Evolutionary conservation across 2,888 invertebrate species (phyloP), one percentile per base, ranked within the genome.

Genomic region (Harpalus rufipes): DNA sequence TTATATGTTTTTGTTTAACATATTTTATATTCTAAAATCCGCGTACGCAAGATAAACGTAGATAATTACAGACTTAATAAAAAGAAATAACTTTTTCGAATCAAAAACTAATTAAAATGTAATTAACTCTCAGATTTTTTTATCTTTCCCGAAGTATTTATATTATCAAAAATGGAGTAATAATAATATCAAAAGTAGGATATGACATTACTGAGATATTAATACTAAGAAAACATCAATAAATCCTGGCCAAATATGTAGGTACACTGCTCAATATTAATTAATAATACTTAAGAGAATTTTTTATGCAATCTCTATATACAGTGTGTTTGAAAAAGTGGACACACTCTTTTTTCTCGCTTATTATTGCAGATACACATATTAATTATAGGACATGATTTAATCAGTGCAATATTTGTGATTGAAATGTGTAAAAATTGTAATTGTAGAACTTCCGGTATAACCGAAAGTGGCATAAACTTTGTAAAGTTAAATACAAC

Each of bases 21-120:
- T 21, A 63, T 63, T 63, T 51, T 59, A 18, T 59, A 59, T 59
- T 51, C 12, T 51, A 8, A 51, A 51, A 51, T 12, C 10, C 44
- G 10, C 10, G 44, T 25, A 21, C 12, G 5, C 5, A 10, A 25
- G 63, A 63, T 63, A 10, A 51, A 63, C 0, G 25, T 21, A 25
- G 25, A 63, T 63, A 63, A 63, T 61, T 61, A 61, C 6, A 18
- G 18, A 61, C 18, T 18, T 7, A 59, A 59, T 59, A 59, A 16
- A 59, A 61, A 21, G 21, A 18, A 61, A 21, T 10, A 61, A 61
- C 14, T 10, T 18, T 61, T 61, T 61, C 12, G 12, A 63, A 63
- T 25, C 25, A 63, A 21, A 63, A 63, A 63, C 63, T 21, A 25
- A 5, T 63, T 63, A 25, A 25, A 63, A 25, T 63, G 59, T 59